Percentiles rank a stretch among this genome's conserved stretches.
Evolutionary conservation across 1,140 invertebrate species (phyloP).

Genomic region (Papilio glaucus): DNA sequence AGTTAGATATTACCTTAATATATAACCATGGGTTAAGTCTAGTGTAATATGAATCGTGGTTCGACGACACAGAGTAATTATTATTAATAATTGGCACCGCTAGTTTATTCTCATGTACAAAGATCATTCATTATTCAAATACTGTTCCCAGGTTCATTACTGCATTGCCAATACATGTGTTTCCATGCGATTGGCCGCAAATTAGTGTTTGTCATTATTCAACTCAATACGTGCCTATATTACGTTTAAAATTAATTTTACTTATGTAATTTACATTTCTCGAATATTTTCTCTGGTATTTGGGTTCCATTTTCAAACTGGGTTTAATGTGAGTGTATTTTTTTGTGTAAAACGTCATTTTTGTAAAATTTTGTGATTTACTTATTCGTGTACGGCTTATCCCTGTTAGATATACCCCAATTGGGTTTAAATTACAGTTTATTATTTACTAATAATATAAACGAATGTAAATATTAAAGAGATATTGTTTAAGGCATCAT

Average conservation of each 20-base stretch:
- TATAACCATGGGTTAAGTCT: not conserved
- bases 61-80: constrained; percentile 25
- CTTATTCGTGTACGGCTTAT: no score
- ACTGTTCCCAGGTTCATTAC: constrained; percentile 32
- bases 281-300: no score
- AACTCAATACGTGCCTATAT: not conserved
- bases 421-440: not conserved
- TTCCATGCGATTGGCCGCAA: constrained; percentile 6
- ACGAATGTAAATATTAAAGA: not conserved
- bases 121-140: constrained; percentile 38
- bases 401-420: no score
- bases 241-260: not conserved
- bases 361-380: no score
- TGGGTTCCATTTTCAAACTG: no score
- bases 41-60: constrained; percentile 28
- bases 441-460: not conserved
- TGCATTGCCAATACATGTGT: constrained; percentile 26
- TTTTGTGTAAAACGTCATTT: no score
- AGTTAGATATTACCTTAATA: not conserved
- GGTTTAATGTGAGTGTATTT: no score
- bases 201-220: constrained; percentile 11
- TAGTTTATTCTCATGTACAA: constrained; percentile 35
- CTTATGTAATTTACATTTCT: no score
- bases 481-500: constrained; percentile 23
- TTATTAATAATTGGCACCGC: constrained; percentile 37